Percentiles rank a stretch among this genome's conserved stretches.
phyloP scores from a whole-genome alignment of 92 coral and sea anemone genomes.

The Plumapathes pennacea region DNA sequence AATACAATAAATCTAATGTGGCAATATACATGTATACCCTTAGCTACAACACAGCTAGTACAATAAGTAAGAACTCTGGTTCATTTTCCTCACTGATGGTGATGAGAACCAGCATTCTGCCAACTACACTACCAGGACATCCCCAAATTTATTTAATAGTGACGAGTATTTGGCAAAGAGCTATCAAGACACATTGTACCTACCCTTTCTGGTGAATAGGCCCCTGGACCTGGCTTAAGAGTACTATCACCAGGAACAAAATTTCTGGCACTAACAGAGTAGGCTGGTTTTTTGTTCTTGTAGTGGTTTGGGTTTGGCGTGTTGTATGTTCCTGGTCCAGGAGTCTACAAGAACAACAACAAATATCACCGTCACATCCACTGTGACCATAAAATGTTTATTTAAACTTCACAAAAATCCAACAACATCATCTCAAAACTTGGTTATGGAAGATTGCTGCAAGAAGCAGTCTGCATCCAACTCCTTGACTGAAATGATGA shows the following conservation, averaged over 20 bases:
- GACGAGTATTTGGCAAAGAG: not conserved
- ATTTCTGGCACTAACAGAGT: conserved; percentile 82
- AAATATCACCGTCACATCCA: too few relatives aligned
- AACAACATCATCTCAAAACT: not conserved
- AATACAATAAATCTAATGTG: too few relatives aligned
- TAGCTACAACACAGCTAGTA: not conserved
- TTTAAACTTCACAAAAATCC: not conserved
- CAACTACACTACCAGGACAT: not conserved
- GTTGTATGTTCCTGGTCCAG: conserved; percentile 98
- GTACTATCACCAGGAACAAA: conserved; percentile 86
- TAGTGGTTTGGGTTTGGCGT: conserved; percentile 69
- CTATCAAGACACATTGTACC: not conserved
- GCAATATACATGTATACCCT: not conserved
- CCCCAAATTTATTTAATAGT: not conserved
- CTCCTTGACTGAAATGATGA: not conserved
- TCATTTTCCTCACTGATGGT: not conserved
- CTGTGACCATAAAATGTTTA: not conserved
- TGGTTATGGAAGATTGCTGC: too few relatives aligned
- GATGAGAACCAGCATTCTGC: not conserved
- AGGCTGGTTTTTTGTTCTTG: conserved; percentile 70
- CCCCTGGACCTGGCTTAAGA: conserved; percentile 95
- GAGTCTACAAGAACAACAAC: conserved; percentile 58
- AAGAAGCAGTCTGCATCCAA: not conserved
- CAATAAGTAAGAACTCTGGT: not conserved
- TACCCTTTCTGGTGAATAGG: conserved; percentile 89